These are phyloP conservation scores for Drosophila gunungcola DNA, from an alignment of 1,140 invertebrate genomes.

Conservation along the genomic window DNA sequence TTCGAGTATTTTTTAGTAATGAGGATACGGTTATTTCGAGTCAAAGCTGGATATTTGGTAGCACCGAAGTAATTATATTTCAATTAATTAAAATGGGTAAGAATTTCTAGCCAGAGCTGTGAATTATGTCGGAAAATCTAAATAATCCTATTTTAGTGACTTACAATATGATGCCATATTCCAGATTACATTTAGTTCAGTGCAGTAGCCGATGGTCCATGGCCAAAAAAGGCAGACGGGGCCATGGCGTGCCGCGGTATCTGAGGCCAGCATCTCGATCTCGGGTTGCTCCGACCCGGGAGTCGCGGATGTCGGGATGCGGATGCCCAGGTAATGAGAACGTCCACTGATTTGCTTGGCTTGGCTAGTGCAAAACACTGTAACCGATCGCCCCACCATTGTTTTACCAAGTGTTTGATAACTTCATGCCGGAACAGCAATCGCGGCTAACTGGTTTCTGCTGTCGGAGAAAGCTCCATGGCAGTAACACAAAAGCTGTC, in stretches of 20 bases:
- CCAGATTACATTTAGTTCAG: background rate
- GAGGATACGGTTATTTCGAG: too few relatives aligned
- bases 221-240: slow-evolving; percentile 60
- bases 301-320: slow-evolving; percentile 32
- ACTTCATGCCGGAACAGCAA: slow-evolving; percentile 30
- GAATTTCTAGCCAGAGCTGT: too few relatives aligned
- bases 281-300: slow-evolving; percentile 33
- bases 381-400: slow-evolving; percentile 34
- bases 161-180: too few relatives aligned
- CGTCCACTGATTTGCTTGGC: slow-evolving; percentile 53
- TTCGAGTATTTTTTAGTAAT: too few relatives aligned
- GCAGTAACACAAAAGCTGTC: slow-evolving; percentile 39
- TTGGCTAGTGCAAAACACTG: slow-evolving; percentile 56
- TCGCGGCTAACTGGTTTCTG: slow-evolving; percentile 55
- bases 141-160: too few relatives aligned
- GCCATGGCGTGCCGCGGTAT: slow-evolving; percentile 51
- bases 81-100: too few relatives aligned
- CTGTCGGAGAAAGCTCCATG: slow-evolving; percentile 53
- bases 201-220: slow-evolving; percentile 7
- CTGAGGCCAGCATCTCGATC: slow-evolving; percentile 61
- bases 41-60: too few relatives aligned
- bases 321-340: slow-evolving; percentile 48
- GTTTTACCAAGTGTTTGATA: slow-evolving; percentile 56
- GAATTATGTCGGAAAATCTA: too few relatives aligned
- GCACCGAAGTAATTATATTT: too few relatives aligned